These are phyloP conservation scores for Augochlora pura DNA, from an alignment of 1,140 invertebrate species.

Conservation along the genomic window DNA sequence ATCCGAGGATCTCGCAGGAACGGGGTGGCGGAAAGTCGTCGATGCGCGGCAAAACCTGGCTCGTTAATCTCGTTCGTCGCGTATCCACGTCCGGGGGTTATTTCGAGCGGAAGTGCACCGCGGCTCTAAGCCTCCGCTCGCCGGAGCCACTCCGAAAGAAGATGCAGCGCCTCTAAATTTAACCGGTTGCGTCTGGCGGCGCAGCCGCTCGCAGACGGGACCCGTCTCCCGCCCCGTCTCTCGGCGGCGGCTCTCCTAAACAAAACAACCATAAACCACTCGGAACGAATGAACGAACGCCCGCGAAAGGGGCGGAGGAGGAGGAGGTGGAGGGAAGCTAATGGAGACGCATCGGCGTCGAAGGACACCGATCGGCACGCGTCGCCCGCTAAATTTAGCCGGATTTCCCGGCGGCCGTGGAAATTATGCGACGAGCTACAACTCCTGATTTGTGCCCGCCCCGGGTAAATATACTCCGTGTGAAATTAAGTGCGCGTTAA, in stretches of 20 bases:
- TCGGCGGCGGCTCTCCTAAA: neutral
- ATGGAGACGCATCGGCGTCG: conserved; percentile 35
- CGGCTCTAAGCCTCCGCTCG: neutral
- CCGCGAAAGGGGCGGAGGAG: neutral
- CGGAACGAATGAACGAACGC: neutral
- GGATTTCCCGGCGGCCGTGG: neutral
- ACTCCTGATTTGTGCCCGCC: neutral
- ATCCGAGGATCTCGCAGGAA: neutral
- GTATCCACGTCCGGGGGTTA: conserved; percentile 40
- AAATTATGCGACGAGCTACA: neutral
- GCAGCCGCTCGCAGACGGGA: neutral
- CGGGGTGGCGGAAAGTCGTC: conserved; percentile 1
- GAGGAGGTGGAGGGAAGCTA: too few species aligned
- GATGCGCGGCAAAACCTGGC: neutral
- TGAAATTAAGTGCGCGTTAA: neutral
- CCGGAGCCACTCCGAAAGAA: conserved; percentile 8
- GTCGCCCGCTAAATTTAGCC: conserved; percentile 35
- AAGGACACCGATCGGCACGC: conserved; percentile 44
- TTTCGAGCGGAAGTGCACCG: conserved; percentile 45
- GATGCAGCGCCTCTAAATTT: conserved; percentile 37
- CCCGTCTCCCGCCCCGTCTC: neutral
- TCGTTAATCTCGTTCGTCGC: conserved; percentile 43
- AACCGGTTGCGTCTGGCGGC: neutral
- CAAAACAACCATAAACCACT: conserved; percentile 16
- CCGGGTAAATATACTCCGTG: neutral